phyloP scores from a whole-genome alignment of 2,113 vertebrate species.

The Recurvirostra avosetta region DNA sequence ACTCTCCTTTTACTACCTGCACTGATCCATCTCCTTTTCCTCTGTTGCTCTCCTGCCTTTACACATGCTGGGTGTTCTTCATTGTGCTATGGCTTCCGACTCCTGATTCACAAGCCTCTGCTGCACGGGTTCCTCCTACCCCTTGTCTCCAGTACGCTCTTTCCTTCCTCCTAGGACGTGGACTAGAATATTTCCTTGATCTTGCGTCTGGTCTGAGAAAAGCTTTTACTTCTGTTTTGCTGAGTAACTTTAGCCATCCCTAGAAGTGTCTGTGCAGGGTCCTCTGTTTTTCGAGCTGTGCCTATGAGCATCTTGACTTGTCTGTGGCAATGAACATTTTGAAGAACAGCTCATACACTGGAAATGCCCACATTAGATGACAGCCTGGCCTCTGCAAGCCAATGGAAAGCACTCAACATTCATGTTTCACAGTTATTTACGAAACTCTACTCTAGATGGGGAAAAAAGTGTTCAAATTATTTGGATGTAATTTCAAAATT shows the following conservation, averaged over 20 bases:
- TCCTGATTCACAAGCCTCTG: not conserved
- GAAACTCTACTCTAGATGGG: not conserved
- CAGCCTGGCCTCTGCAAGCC: not conserved
- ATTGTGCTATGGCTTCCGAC: rapidly evolving
- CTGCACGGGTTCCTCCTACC: not conserved
- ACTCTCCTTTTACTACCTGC: not conserved
- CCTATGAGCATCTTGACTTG: not conserved
- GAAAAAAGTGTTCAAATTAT: not conserved
- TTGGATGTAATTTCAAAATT: rapidly evolving
- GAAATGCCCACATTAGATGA: rapidly evolving
- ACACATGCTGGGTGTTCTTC: rapidly evolving
- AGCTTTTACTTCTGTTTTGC: not conserved
- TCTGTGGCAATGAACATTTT: not conserved
- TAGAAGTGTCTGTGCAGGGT: not conserved
- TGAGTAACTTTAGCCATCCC: rapidly evolving
- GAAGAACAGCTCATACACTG: not conserved
- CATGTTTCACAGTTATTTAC: rapidly evolving
- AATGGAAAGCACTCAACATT: rapidly evolving
- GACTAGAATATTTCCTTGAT: not conserved
- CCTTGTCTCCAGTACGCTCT: rapidly evolving
- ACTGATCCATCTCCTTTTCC: not conserved
- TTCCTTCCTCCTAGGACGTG: not conserved
- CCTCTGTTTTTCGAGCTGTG: not conserved
- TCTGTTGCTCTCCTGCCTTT: not conserved
- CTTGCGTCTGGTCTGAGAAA: rapidly evolving